Evolutionary conservation across 2,113 vertebrate genomes (phyloP), one percentile per base, ranked within the genome.

Genomic region (Argyrosomus japonicus): DNA sequence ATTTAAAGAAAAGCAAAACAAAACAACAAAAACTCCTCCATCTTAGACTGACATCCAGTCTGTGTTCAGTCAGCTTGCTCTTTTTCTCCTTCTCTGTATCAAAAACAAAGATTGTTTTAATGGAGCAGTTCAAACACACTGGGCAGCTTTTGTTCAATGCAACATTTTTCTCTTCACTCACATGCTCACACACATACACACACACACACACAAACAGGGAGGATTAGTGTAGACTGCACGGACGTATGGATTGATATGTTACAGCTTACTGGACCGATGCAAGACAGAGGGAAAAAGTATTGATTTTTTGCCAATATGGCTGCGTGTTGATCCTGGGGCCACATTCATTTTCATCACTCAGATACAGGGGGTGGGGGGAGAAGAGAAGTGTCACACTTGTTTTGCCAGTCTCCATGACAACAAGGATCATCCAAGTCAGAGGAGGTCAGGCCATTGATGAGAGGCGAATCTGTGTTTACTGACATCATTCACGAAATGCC

Each of bases 61-160:
- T 90, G 88, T 88, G 90, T 89, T 91, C 88, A 88, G 88, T 90
- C 91, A 89, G 89, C 89, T 87, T 43, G 78, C 76, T 89, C 88
- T 81, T 88, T 90, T 87, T 86, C 85, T 88, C 78, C 87, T 82
- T 57, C 88, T 88, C 81, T 79, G 82, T 84, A 92, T 91, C 90
- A 91, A 92, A 94, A 93, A 91, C 90, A 93, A 93, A 93, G 91
- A 92, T 92, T 89, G 91, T 90, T 93, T 95, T 93, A 93, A 93
- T 93, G 89, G 86, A 93, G 85, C 85, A 83, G 90, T 93, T 93
- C 91, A 93, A 93, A 91, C 88, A 89, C 79, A 75, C 80, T 78
- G 87, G 83, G 82, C 87, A 87, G 91, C 90, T 93, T 92, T 92
- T 92, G 84, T 90, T 94, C 90, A 85, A 75, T 83, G 87, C 74